These are phyloP conservation scores for Drosophila greeni DNA, from an alignment of 2,888 invertebrate genomes.

Conservation along the genomic window DNA sequence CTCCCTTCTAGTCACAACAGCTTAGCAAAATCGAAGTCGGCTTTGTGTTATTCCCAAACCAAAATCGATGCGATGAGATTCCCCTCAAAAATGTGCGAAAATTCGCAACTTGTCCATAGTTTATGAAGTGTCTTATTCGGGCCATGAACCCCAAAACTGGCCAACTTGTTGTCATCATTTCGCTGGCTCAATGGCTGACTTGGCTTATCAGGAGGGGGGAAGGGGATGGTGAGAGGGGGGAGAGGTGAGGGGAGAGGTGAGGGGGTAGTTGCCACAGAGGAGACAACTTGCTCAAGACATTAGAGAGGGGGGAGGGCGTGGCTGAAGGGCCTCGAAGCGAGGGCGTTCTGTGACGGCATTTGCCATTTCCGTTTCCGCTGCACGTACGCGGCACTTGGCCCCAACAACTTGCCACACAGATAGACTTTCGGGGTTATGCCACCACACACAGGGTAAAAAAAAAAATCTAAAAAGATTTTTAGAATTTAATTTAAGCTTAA, in stretches of 20 bases:
- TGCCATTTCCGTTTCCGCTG: constrained; percentile 65
- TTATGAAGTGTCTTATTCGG: constrained; percentile 33
- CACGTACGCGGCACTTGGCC: constrained; percentile 59
- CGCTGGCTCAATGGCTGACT: constrained; percentile 3
- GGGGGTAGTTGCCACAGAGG: neutral
- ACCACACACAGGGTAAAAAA: constrained; percentile 2
- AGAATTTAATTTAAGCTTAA: neutral
- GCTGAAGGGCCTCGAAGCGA: neutral
- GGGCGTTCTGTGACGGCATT: constrained; percentile 35
- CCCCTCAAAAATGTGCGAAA: constrained; percentile 17
- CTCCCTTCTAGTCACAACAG: constrained; percentile 1
- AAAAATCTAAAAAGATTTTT: neutral
- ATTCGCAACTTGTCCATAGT: constrained; percentile 11
- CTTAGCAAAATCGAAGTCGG: neutral
- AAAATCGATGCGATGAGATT: constrained; percentile 11
- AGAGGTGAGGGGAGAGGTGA: no score
- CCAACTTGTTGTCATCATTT: constrained; percentile 30
- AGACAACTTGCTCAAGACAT: constrained; percentile 39
- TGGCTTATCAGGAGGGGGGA: neutral
- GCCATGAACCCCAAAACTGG: constrained; percentile 23
- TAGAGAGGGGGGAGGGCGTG: constrained; percentile 7
- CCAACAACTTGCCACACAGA: constrained; percentile 53
- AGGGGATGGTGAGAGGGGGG: no score
- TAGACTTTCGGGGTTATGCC: constrained; percentile 32
- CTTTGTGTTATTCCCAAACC: neutral